phyloP scores from a whole-genome alignment of 2,888 invertebrate species.

The Mythimna impura region DNA sequence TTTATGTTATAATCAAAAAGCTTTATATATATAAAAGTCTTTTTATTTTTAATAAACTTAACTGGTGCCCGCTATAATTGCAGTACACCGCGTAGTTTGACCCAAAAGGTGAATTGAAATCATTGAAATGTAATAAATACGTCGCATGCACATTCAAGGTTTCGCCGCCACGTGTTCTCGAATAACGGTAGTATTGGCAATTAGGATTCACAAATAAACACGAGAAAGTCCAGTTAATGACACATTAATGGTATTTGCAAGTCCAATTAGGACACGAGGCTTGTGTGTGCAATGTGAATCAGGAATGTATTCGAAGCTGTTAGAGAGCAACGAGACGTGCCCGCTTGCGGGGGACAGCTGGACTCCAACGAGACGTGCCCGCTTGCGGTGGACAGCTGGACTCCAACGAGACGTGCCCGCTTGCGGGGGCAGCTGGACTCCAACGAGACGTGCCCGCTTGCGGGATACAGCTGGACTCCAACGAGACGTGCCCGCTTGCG shows the following conservation, averaged over 20 bases:
- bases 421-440: no score
- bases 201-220: constrained; percentile 59
- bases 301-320: constrained; percentile 43
- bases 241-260: constrained; percentile 57
- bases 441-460: no score
- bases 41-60: background rate
- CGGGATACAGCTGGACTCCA: no score
- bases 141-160: constrained; percentile 20
- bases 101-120: constrained; percentile 28
- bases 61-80: constrained; percentile 9
- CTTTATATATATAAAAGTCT: background rate
- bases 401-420: no score
- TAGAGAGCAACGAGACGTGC: constrained; percentile 43
- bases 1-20: background rate
- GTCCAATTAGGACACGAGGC: constrained; percentile 51
- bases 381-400: no score
- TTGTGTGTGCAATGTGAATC: constrained; percentile 39
- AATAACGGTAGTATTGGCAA: constrained; percentile 45
- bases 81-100: constrained; percentile 21
- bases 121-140: constrained; percentile 34
- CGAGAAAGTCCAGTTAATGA: constrained; percentile 58
- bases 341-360: constrained; percentile 9
- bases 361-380: background rate
- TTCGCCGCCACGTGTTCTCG: constrained; percentile 45
- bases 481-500: no score